Evolutionary conservation across 30 jellyfish, hydroid and myxozoan genomes (phyloP).

Genomic region (Mastigias papua): DNA sequence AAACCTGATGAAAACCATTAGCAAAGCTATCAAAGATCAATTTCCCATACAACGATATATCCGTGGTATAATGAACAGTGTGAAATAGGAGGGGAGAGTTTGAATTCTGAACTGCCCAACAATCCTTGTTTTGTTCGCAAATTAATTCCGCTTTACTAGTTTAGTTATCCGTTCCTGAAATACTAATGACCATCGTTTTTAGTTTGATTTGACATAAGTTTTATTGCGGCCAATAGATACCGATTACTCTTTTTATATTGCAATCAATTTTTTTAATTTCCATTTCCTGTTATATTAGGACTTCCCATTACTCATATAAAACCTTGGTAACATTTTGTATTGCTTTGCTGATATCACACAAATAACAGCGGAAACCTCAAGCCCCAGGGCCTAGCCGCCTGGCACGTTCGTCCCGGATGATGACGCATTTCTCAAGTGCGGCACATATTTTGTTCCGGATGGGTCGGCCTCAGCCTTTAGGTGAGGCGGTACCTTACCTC

Average conservation of each 20-base stretch:
- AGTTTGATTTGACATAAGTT: background rate
- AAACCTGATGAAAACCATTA: too few relatives aligned
- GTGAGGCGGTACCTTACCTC: too few relatives aligned
- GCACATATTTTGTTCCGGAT: background rate
- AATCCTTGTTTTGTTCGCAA: too few relatives aligned
- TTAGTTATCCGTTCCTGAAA: background rate
- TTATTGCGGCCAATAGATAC: background rate
- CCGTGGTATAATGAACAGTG: too few relatives aligned
- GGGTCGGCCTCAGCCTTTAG: too few relatives aligned
- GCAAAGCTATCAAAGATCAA: too few relatives aligned
- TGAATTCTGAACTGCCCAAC: too few relatives aligned
- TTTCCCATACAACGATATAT: too few relatives aligned
- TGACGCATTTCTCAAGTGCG: background rate
- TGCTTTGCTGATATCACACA: background rate
- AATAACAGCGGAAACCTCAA: background rate
- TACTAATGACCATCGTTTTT: background rate
- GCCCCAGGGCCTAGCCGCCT: background rate
- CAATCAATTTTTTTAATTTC: background rate
- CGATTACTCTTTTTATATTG: background rate
- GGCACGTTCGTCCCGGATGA: background rate
- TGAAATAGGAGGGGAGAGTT: too few relatives aligned
- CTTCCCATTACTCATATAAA: background rate
- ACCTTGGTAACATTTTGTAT: background rate
- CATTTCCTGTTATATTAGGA: background rate
- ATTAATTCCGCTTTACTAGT: too few relatives aligned